phyloP scores from a whole-genome alignment of 2,113 vertebrate species.

The Cyprinodon brontotheroides region DNA sequence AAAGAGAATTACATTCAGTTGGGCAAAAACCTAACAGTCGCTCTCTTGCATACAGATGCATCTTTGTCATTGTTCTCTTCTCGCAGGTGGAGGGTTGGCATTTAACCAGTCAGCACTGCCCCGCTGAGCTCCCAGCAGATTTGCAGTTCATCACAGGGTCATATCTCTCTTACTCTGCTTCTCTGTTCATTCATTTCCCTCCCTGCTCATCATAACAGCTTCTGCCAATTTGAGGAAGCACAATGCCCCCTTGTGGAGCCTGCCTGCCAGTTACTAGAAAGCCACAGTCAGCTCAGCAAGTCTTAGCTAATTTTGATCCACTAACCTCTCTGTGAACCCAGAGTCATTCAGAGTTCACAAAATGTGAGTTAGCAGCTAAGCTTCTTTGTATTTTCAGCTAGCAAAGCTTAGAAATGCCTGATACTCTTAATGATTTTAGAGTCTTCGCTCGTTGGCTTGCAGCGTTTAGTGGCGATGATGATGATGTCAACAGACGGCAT shows the following conservation, averaged over 20 bases:
- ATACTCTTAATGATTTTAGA: conserved; percentile 10
- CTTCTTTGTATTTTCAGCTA: conserved; percentile 58
- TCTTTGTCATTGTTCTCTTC: conserved; percentile 57
- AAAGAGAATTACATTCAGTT: conserved; percentile 32
- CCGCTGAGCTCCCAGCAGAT: conserved; percentile 71
- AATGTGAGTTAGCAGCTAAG: conserved; percentile 67
- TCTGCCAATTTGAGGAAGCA: conserved; percentile 27
- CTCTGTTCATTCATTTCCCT: conserved; percentile 60
- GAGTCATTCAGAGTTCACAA: conserved; percentile 68
- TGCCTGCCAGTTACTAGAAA: neutral
- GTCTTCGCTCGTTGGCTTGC: conserved; percentile 30
- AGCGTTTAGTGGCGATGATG: conserved; percentile 2
- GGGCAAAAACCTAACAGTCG: conserved; percentile 2
- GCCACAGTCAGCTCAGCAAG: conserved; percentile 10
- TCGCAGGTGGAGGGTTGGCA: conserved; percentile 70
- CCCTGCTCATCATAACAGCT: conserved; percentile 23
- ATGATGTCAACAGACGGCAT: conserved; percentile 5
- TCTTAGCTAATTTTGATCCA: conserved; percentile 60
- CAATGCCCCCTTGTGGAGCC: conserved; percentile 67
- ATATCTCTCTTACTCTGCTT: conserved; percentile 64
- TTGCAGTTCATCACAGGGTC: conserved; percentile 81
- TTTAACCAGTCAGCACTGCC: conserved; percentile 72
- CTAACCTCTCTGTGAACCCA: conserved; percentile 62
- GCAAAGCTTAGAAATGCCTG: conserved; percentile 45
- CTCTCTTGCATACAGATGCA: conserved; percentile 49